phyloP scores from a whole-genome alignment of 2,113 vertebrate genomes.

The Megaceryle maxima region DNA sequence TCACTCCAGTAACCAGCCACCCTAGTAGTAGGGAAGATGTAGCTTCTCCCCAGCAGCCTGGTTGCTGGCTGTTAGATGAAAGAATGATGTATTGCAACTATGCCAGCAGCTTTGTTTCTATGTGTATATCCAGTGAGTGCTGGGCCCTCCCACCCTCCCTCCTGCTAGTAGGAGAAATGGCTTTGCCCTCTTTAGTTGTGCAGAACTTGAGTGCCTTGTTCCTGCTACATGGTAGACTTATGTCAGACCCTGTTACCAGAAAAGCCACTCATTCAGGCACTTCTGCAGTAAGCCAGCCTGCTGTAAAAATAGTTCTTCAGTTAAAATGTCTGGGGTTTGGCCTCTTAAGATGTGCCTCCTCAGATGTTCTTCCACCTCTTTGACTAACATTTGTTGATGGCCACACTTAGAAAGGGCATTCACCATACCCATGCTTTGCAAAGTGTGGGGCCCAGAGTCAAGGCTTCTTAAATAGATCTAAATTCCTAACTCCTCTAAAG shows the following conservation, averaged over 20 bases:
- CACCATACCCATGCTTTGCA: slow-evolving; percentile 25
- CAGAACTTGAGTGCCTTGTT: slow-evolving; percentile 62
- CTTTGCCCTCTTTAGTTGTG: slow-evolving; percentile 65
- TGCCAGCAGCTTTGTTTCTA: slow-evolving; percentile 75
- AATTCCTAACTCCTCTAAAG: slow-evolving; percentile 39
- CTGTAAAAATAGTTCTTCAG: background rate
- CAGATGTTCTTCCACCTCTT: slow-evolving; percentile 31
- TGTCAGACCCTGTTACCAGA: slow-evolving; percentile 23
- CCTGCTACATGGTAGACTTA: slow-evolving; percentile 8
- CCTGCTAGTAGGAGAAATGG: slow-evolving; percentile 68
- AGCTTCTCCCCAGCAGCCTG: slow-evolving; percentile 69
- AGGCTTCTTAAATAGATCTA: slow-evolving; percentile 50
- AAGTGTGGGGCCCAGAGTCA: slow-evolving; percentile 46
- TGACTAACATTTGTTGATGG: slow-evolving; percentile 45
- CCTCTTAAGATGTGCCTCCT: background rate
- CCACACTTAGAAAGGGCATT: slow-evolving; percentile 28
- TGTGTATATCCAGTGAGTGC: slow-evolving; percentile 72
- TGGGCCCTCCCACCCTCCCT: slow-evolving; percentile 72
- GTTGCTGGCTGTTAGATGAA: slow-evolving; percentile 65
- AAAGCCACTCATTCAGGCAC: slow-evolving; percentile 27
- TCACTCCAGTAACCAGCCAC: slow-evolving; percentile 77
- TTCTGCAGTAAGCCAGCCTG: slow-evolving; percentile 53
- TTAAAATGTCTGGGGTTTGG: background rate
- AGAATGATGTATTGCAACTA: slow-evolving; percentile 67
- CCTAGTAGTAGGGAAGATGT: slow-evolving; percentile 75